These are phyloP conservation scores for Somateria mollissima DNA, from an alignment of 2,797 vertebrate genomes.

Conservation along the genomic window DNA sequence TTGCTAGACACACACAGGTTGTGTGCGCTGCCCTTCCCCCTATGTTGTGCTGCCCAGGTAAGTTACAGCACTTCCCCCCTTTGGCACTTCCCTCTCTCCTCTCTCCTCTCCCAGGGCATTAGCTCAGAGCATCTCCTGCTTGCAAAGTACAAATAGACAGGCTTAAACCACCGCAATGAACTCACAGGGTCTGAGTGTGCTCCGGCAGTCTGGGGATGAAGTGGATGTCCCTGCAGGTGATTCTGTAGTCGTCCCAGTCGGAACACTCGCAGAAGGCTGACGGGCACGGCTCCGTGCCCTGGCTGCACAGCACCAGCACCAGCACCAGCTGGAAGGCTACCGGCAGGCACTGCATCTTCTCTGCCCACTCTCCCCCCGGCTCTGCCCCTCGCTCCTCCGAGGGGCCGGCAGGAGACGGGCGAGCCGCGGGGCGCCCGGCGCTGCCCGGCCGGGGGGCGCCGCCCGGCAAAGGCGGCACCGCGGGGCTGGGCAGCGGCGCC, in stretches of 20 bases:
- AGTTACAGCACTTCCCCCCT: not conserved
- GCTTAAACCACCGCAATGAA: not conserved
- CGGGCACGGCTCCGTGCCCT: constrained; percentile 44
- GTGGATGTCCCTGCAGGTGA: constrained; percentile 88
- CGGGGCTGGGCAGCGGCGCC: not conserved
- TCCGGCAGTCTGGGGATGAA: constrained; percentile 87
- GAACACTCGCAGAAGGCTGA: constrained; percentile 88
- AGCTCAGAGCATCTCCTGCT: not conserved
- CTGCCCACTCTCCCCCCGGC: not conserved
- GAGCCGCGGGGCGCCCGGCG: not conserved
- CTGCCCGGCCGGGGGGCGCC: not conserved
- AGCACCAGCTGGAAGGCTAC: constrained; percentile 51
- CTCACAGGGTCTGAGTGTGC: constrained; percentile 91
- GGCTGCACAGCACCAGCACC: constrained; percentile 54
- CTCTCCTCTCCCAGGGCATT: not conserved
- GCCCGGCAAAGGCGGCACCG: not conserved
- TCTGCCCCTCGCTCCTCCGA: not conserved
- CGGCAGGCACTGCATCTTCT: constrained; percentile 51
- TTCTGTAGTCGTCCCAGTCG: constrained; percentile 83
- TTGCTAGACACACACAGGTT: not conserved
- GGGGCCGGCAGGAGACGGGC: not conserved
- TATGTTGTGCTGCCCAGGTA: not conserved
- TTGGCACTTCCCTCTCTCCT: not conserved
- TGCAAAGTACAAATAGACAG: fast-evolving
- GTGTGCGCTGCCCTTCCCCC: fast-evolving